phyloP scores from a whole-genome alignment of 2,888 invertebrate genomes.

The Agrypnus murinus region DNA sequence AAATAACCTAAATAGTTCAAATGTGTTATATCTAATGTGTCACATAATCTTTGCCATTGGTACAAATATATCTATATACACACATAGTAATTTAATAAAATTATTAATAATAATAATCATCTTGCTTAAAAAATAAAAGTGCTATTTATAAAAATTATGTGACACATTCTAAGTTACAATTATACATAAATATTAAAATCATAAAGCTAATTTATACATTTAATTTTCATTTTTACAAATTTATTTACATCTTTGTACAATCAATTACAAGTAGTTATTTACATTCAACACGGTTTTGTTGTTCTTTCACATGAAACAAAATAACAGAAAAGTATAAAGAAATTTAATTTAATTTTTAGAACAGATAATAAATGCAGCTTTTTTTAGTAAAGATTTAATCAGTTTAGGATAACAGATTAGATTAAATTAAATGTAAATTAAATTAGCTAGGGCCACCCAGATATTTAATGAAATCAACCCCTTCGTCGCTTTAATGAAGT shows the following conservation, averaged over 20 bases:
- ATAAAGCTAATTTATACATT: constrained; percentile 47
- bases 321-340: background rate
- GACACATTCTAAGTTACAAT: constrained; percentile 36
- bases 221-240: constrained; percentile 50
- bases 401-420: constrained; percentile 11
- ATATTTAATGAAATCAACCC: background rate
- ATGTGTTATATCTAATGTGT: constrained; percentile 1
- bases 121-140: too few relatives aligned
- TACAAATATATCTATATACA: constrained; percentile 25
- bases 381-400: too few relatives aligned
- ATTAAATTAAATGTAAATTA: constrained; percentile 12
- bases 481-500: constrained; percentile 10
- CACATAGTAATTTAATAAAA: constrained; percentile 3
- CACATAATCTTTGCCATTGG: constrained; percentile 25
- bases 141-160: constrained; percentile 36
- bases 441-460: constrained; percentile 31
- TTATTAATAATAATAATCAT: background rate
- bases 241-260: constrained; percentile 55
- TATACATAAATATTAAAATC: constrained; percentile 56
- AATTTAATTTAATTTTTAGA: too few relatives aligned
- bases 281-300: constrained; percentile 37
- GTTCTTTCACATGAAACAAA: background rate
- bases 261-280: constrained; percentile 52
- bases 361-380: constrained; percentile 9
- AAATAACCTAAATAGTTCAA: constrained; percentile 36